Conservation (phyloP, 1,140 invertebrate genomes). For the Tetraneura akinire region DNA sequence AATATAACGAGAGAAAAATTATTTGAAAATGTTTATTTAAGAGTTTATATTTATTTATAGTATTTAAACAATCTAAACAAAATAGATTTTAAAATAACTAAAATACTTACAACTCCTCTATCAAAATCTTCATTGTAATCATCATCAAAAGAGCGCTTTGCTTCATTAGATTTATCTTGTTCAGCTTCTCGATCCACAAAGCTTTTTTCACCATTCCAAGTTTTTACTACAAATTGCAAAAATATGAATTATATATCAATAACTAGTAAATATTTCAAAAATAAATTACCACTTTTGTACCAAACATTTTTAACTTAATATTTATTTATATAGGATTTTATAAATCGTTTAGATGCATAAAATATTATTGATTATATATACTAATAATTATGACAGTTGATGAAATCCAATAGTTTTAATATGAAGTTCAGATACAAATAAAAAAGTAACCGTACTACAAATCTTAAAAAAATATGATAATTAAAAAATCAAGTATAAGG, state of each 20-base stretch:
- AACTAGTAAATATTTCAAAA: background rate
- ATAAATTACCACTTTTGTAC: conserved; percentile 18
- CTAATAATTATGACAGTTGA: background rate
- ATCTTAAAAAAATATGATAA: background rate
- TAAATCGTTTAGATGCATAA: background rate
- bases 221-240: conserved; percentile 51
- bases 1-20: no score
- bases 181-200: conserved; percentile 54
- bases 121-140: conserved; percentile 54
- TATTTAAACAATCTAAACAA: no score
- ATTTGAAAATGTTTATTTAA: background rate
- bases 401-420: background rate
- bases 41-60: no score
- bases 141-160: conserved; percentile 52
- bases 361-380: background rate
- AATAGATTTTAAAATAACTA: background rate
- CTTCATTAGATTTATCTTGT: conserved; percentile 50
- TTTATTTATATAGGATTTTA: conserved; percentile 19
- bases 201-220: conserved; percentile 55
- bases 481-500: background rate
- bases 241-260: conserved; percentile 4
- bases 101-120: conserved; percentile 54
- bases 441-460: background rate
- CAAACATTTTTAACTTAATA: background rate
- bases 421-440: background rate